Conservation (phyloP, 1,140 invertebrate species). For the Oryctes rhinoceros region DNA sequence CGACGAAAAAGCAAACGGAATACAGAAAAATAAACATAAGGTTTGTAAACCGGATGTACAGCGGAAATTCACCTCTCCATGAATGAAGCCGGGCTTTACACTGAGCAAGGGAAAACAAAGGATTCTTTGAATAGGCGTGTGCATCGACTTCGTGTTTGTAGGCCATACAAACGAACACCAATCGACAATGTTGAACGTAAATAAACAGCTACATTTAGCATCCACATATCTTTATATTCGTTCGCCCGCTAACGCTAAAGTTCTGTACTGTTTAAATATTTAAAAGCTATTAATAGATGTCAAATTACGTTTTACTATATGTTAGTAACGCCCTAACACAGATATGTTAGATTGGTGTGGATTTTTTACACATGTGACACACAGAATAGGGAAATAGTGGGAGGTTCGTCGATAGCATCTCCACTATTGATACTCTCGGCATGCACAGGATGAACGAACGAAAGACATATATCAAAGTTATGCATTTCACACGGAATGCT, state of each 20-base stretch:
- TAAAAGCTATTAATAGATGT: conserved; percentile 17
- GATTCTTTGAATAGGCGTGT: conserved; percentile 15
- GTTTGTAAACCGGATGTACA: not conserved
- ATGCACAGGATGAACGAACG: too few relatives aligned
- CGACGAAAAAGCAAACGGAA: not conserved
- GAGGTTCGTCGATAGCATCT: too few relatives aligned
- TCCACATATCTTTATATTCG: not conserved
- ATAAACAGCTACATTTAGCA: not conserved
- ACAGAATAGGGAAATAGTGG: too few relatives aligned
- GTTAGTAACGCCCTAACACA: not conserved
- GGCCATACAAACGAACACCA: not conserved
- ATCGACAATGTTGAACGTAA: not conserved
- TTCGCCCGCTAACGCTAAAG: not conserved
- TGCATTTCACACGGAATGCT: too few relatives aligned
- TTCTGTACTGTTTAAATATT: conserved; percentile 7
- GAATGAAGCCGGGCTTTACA: conserved; percentile 6
- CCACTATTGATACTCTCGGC: too few relatives aligned
- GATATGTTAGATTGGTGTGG: not conserved
- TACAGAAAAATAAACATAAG: not conserved
- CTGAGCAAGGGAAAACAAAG: not conserved
- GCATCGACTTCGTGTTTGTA: not conserved
- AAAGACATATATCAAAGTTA: too few relatives aligned
- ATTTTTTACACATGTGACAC: not conserved
- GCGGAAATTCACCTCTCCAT: not conserved
- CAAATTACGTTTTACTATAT: not conserved